These are phyloP conservation scores for Rhagologus leucostigma DNA, from an alignment of 2,113 vertebrate genomes.

Conservation along the genomic window DNA sequence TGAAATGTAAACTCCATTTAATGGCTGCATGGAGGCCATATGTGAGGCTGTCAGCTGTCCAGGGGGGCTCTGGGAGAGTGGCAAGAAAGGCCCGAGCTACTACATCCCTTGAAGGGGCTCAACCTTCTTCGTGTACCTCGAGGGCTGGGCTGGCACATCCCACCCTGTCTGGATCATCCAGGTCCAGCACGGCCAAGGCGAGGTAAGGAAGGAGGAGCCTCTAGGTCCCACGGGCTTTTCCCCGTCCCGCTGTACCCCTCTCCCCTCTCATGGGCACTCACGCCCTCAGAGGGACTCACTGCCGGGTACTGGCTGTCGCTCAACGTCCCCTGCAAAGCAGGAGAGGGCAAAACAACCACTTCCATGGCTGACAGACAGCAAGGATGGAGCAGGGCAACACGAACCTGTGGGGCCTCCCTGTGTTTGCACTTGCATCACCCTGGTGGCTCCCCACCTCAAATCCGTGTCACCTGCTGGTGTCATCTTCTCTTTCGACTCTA, in stretches of 20 bases:
- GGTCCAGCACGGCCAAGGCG: accelerated
- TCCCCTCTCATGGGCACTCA: neutral
- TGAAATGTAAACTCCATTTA: neutral
- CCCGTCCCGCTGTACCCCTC: neutral
- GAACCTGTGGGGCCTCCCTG: accelerated
- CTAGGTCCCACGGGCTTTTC: neutral
- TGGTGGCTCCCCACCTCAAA: neutral
- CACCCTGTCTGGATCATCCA: neutral
- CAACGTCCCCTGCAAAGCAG: neutral
- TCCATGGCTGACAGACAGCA: neutral
- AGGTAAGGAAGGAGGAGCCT: neutral
- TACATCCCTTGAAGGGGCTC: accelerated
- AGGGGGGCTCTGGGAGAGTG: neutral
- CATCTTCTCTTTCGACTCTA: neutral
- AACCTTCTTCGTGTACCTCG: accelerated
- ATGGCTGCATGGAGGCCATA: neutral
- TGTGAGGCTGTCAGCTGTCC: neutral
- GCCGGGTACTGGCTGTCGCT: neutral
- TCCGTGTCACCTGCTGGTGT: neutral
- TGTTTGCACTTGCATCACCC: neutral
- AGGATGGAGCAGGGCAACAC: neutral
- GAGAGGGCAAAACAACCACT: neutral
- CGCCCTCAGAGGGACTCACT: neutral
- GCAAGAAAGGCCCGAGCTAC: accelerated
- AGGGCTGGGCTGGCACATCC: neutral